Percentiles rank a stretch among this genome's conserved stretches.
phyloP scores from a whole-genome alignment of 2,797 vertebrate species.

The Sarcophilus harrisii region DNA sequence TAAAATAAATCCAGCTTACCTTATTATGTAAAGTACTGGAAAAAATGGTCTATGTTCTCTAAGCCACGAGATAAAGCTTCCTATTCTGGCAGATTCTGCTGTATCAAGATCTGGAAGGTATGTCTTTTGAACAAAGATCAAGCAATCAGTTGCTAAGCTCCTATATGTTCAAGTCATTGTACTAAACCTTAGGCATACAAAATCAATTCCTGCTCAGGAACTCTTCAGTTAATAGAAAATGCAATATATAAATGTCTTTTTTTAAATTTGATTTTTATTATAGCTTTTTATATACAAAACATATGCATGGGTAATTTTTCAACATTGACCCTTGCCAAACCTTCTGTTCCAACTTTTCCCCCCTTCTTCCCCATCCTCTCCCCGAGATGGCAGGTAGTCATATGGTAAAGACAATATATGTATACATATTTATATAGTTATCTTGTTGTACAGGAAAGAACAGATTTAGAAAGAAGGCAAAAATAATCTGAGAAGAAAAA shows the following conservation, averaged over 20 bases:
- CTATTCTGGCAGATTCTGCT: slow-evolving; percentile 91
- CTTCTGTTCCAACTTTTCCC: no score
- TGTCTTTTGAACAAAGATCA: slow-evolving; percentile 84
- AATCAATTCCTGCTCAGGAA: neutral
- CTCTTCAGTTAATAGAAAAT: neutral
- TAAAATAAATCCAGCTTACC: slow-evolving; percentile 85
- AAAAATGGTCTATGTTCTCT: slow-evolving; percentile 96
- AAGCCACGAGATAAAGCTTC: slow-evolving; percentile 94
- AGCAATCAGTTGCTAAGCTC: neutral
- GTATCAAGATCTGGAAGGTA: slow-evolving; percentile 96
- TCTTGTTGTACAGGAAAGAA: no score
- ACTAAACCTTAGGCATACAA: neutral
- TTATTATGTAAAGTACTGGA: slow-evolving; percentile 93
- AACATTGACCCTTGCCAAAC: no score
- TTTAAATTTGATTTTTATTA: no score
- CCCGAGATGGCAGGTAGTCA: no score
- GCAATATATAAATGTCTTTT: neutral
- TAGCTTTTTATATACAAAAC: no score
- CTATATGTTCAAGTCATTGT: neutral
- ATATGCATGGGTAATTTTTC: no score
- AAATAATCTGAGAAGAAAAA: no score
- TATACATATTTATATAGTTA: no score
- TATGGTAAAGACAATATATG: no score
- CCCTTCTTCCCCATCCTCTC: no score
- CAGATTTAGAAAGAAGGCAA: no score